A percentile compares a stretch with the other conserved stretches of the same genome.
These are phyloP conservation scores for Coronaproctus castanopsis DNA, from an alignment of 2,888 invertebrate genomes.

Conservation along the genomic window DNA sequence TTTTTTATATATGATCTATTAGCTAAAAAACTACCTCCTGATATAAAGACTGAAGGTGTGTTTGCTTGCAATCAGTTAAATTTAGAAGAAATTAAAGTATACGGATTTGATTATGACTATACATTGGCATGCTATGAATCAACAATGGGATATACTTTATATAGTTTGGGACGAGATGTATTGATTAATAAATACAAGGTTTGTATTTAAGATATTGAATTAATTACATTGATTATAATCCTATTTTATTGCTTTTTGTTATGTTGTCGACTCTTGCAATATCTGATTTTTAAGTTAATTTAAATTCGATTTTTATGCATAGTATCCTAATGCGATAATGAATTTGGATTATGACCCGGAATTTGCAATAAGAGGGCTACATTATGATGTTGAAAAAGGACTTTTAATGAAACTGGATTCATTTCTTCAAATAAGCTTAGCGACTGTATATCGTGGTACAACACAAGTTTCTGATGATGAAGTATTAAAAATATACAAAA, in stretches of 20 bases:
- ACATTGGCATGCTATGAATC: conserved; percentile 89
- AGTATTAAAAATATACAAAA: conserved; percentile 64
- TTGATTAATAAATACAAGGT: conserved; percentile 77
- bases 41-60: conserved; percentile 69
- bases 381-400: conserved; percentile 92
- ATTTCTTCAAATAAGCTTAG: conserved; percentile 89
- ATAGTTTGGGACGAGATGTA: conserved; percentile 69
- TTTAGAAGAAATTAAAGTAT: conserved; percentile 73
- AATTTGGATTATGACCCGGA: conserved; percentile 70
- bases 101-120: conserved; percentile 97
- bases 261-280: too few species aligned
- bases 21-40: conserved; percentile 72
- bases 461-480: conserved; percentile 63
- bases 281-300: too few species aligned
- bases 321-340: conserved; percentile 29
- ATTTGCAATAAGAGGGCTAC: conserved; percentile 90
- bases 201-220: too few species aligned
- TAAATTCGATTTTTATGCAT: background rate
- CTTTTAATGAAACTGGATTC: conserved; percentile 83
- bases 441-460: conserved; percentile 73
- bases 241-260: too few species aligned
- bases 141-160: conserved; percentile 67
- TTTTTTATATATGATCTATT: conserved; percentile 22
- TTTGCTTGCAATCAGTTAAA: conserved; percentile 94
- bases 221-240: too few species aligned